These are phyloP conservation scores for Hyla sarda DNA, from an alignment of 2,113 vertebrate species.

Conservation along the genomic window DNA sequence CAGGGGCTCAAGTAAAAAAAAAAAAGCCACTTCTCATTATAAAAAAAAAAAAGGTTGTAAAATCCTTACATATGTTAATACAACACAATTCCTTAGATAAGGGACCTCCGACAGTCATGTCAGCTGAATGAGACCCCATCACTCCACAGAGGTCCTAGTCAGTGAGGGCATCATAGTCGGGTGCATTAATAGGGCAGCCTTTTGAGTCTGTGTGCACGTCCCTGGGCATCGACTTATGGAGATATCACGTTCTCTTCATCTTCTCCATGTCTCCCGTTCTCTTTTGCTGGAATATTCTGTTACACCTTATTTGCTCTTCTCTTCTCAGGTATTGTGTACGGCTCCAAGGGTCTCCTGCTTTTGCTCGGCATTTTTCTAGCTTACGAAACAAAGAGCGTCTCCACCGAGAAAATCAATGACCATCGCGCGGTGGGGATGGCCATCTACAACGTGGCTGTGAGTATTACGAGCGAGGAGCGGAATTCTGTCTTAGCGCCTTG, in stretches of 20 bases:
- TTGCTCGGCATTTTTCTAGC: conserved; percentile 92
- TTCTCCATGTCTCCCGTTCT: background rate
- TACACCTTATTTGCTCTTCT: background rate
- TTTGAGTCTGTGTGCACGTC: no score
- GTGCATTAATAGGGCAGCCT: no score
- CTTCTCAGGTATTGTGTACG: conserved; percentile 87
- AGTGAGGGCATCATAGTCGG: no score
- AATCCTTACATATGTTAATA: no score
- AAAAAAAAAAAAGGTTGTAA: no score
- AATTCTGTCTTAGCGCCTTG: background rate
- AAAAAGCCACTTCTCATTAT: no score
- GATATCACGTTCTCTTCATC: background rate
- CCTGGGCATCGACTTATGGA: no score
- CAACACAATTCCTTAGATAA: no score
- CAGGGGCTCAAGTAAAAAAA: no score
- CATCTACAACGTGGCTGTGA: conserved; percentile 87
- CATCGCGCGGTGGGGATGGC: conserved; percentile 92
- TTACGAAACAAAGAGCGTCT: conserved; percentile 94
- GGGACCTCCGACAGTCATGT: no score
- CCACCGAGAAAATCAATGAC: conserved; percentile 93
- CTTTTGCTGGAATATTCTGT: background rate
- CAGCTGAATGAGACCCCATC: no score
- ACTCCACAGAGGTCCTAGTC: no score
- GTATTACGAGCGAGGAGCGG: conserved; percentile 29
- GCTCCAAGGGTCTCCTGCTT: conserved; percentile 90